Percentiles rank a stretch among this genome's conserved stretches.
phyloP scores from a whole-genome alignment of 1,140 invertebrate genomes.

The Sitophilus oryzae region DNA sequence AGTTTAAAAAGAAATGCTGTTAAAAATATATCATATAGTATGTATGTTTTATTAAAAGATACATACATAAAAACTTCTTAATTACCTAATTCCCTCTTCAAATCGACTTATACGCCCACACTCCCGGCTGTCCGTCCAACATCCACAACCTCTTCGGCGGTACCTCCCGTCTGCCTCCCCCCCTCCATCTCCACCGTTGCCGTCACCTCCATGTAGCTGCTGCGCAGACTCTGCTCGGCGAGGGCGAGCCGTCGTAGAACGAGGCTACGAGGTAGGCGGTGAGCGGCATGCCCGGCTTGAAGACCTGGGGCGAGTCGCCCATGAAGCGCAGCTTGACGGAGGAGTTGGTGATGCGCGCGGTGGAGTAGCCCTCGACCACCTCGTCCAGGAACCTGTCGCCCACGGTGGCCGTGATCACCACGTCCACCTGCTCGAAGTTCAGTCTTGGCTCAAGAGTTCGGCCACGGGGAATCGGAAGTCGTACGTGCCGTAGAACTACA shows the following conservation, averaged over 20 bases:
- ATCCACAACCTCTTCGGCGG: conserved; percentile 51
- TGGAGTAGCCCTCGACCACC: conserved; percentile 78
- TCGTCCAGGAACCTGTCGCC: conserved; percentile 86
- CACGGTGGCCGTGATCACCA: conserved; percentile 81
- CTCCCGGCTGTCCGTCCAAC: conserved; percentile 54
- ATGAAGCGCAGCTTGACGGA: conserved; percentile 49
- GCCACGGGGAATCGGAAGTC: conserved; percentile 77
- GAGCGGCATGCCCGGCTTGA: conserved; percentile 89
- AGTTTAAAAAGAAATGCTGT: too few species aligned
- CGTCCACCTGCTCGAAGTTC: conserved; percentile 70
- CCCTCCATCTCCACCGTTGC: conserved; percentile 51
- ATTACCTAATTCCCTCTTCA: conserved; percentile 53
- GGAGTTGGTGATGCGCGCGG: conserved; percentile 81
- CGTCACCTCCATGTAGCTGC: conserved; percentile 55
- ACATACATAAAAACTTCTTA: too few species aligned
- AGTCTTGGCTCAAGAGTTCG: conserved; percentile 63
- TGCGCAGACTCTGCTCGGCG: conserved; percentile 48
- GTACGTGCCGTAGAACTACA: conserved; percentile 80
- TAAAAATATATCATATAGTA: too few species aligned
- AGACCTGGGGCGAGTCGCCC: conserved; percentile 84
- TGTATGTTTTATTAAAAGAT: too few species aligned
- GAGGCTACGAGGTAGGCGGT: conserved; percentile 67
- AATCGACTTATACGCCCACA: conserved; percentile 75
- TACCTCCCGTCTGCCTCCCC: conserved; percentile 53
- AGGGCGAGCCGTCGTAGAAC: conserved; percentile 73